Percentiles rank a stretch among this genome's conserved stretches.
phyloP scores from a whole-genome alignment of 2,113 vertebrate species.

The Colistium nudipinnis region DNA sequence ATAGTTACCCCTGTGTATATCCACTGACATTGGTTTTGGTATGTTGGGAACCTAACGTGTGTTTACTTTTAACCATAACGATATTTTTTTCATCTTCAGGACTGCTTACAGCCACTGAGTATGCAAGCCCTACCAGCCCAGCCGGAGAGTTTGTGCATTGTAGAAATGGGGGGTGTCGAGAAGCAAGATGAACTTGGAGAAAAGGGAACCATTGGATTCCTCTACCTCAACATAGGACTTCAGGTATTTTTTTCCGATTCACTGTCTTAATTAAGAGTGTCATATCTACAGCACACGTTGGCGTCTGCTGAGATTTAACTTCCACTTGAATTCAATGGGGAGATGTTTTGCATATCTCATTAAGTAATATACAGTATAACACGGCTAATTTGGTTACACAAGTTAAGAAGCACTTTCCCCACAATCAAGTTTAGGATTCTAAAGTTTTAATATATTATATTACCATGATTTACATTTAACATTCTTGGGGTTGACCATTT shows the following conservation, averaged over 20 bases:
- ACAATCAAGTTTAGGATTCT: neutral
- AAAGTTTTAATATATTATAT: neutral
- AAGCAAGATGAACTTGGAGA: slow-evolving; percentile 98
- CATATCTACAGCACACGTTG: too few species aligned
- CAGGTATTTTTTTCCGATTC: slow-evolving; percentile 87
- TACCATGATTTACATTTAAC: neutral
- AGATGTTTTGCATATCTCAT: too few species aligned
- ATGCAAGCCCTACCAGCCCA: slow-evolving; percentile 98
- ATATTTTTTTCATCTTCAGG: slow-evolving; percentile 72
- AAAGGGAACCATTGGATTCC: slow-evolving; percentile 94
- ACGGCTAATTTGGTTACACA: too few species aligned
- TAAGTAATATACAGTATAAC: too few species aligned
- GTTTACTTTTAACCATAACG: neutral
- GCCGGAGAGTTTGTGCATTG: slow-evolving; percentile 95
- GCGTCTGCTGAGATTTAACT: too few species aligned
- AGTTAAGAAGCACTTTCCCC: too few species aligned
- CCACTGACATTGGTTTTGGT: too few species aligned
- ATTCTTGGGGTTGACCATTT: neutral
- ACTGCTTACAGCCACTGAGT: slow-evolving; percentile 95
- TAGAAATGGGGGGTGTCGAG: slow-evolving; percentile 98
- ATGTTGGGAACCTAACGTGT: too few species aligned
- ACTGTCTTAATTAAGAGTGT: neutral
- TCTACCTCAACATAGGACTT: slow-evolving; percentile 97
- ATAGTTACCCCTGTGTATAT: too few species aligned
- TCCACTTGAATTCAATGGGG: too few species aligned